A percentile compares a stretch with the other conserved stretches of the same genome.
Conservation (phyloP, 2,797 vertebrate species). For the Garrulus glandarius region DNA sequence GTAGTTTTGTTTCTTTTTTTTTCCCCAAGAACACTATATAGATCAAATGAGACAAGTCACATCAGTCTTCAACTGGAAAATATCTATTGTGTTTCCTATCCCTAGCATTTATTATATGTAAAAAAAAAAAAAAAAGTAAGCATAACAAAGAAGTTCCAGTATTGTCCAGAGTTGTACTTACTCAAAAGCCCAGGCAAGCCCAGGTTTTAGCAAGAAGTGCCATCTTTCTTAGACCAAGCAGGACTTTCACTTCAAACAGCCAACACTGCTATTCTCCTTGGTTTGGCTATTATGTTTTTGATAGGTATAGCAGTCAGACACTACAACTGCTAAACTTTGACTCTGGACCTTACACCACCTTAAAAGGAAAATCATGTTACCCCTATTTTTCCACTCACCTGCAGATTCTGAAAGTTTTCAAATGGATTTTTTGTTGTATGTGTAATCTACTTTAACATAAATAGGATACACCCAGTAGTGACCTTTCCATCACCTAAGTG, state of each 20-base stretch:
- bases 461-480: neutral
- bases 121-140: neutral
- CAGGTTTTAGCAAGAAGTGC: neutral
- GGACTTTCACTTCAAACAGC: neutral
- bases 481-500: neutral
- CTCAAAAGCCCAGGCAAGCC: neutral
- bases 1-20: neutral
- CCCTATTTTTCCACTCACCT: neutral
- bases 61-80: neutral
- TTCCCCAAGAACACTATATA: neutral
- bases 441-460: neutral
- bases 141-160: neutral
- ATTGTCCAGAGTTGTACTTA: neutral
- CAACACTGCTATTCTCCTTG: neutral
- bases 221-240: neutral
- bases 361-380: neutral
- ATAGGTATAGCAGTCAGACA: neutral
- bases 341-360: neutral
- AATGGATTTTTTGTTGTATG: neutral
- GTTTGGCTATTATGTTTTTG: neutral
- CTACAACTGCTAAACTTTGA: neutral
- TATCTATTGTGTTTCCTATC: neutral
- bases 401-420: neutral
- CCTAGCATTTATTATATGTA: neutral
- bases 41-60: neutral